Base-by-base conservation (phyloP, 2,888 invertebrate species). In the Eurois occulta region DNA sequence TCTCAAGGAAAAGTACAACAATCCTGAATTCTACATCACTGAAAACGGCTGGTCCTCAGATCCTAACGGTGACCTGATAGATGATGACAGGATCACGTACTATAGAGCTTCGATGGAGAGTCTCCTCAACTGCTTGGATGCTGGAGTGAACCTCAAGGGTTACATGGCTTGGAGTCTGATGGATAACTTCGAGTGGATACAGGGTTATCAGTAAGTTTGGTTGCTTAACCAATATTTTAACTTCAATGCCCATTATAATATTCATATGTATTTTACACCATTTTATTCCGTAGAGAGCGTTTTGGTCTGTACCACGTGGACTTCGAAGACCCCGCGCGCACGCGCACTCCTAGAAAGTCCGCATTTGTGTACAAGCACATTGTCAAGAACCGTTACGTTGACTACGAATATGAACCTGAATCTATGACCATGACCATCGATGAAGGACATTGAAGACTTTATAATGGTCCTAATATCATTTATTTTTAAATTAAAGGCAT, bases 251-350 rank as follows among this genome's bases (percentile, higher is more conserved):
- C n/a, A 1, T n/a, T 13, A 48, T n/a, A 13, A 55, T n/a, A 55
- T n/a, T 55, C 2, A n/a, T 55, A 55, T 32, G 32, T n/a, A n/a
- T n/a, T n/a, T 35, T n/a, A 1, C 10, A 18, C 3, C 0, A 2
- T 55, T 80, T n/a, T 70, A n/a, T 74, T 62, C 89, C 89, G 13
- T 91, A 96, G 95, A n/a, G 97, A 97, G 88, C 97, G 97, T 83
- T 98, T 98, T 89, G 98, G 98, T 2, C 91, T 98, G 0, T 97
- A 97, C 88, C 96, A 97, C 80, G 98, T 98, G 6, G 97, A 98
- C 92, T 98, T 98, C 90, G 94, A 95, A 21, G 97, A 97, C 85
- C 97, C 97, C 0, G 94, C 95, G 3, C 97, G 97, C 86, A 95
- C 97, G 0, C 97, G 98, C 87, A 97, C 97, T 0, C 97, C 98